Conservation (phyloP, 30 jellyfish, hydroid and myxozoan species). For the Chironex yamaguchii region DNA sequence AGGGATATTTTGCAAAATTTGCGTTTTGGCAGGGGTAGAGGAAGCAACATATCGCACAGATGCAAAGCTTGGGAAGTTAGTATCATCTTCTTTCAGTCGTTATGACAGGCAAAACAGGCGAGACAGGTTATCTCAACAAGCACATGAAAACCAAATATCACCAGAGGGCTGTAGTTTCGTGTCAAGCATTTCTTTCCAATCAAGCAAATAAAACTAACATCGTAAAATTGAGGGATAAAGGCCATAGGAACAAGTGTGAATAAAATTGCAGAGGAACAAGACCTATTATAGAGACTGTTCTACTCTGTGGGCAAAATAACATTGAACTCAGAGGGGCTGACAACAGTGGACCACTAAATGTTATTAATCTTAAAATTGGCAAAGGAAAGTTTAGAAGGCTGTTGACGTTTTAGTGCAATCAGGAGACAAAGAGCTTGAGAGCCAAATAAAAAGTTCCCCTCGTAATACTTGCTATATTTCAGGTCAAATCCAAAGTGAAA, state of each 20-base stretch:
- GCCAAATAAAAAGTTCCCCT: constrained; percentile 2
- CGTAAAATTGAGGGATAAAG: no score
- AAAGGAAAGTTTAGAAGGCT: background rate
- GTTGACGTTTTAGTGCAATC: background rate
- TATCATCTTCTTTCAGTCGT: background rate
- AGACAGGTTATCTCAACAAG: constrained; percentile 10
- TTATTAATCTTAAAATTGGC: no score
- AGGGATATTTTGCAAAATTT: constrained; percentile 13
- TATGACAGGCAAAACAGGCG: background rate
- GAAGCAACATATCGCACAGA: constrained; percentile 33
- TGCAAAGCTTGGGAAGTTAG: constrained; percentile 16
- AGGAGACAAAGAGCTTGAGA: background rate
- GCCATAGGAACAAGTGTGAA: no score
- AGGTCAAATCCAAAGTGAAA: constrained; percentile 5
- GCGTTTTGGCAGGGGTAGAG: constrained; percentile 4
- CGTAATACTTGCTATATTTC: constrained; percentile 17
- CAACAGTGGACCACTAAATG: background rate
- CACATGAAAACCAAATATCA: background rate
- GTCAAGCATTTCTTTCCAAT: background rate
- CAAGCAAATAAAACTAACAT: background rate
- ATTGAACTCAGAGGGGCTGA: background rate
- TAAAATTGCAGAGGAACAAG: background rate
- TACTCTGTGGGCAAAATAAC: background rate
- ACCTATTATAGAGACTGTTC: background rate
- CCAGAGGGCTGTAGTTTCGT: background rate